Evolutionary conservation across 2,797 vertebrate species (phyloP).

Genomic region (Nannoperca australis): DNA sequence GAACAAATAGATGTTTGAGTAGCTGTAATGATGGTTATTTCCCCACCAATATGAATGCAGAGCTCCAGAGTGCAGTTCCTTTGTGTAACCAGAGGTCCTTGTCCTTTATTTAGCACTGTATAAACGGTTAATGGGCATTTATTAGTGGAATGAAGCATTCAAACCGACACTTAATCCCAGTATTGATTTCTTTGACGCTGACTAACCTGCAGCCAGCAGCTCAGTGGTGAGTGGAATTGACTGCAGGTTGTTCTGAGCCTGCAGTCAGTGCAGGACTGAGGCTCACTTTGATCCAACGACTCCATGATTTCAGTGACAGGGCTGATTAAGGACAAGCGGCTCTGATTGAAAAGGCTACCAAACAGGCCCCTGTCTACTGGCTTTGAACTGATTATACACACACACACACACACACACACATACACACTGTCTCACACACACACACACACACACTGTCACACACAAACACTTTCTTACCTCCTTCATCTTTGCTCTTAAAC

Average conservation of each 20-base stretch:
- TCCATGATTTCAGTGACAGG: constrained; percentile 38
- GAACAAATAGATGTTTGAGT: neutral
- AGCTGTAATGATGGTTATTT: neutral
- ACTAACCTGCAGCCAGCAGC: constrained; percentile 8
- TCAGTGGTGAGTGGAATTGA: constrained; percentile 36
- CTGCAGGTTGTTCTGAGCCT: constrained; percentile 25
- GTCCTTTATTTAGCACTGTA: neutral
- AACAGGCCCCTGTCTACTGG: neutral
- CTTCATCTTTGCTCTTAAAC: neutral
- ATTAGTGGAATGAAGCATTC: neutral
- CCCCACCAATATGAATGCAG: neutral
- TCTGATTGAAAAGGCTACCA: constrained; percentile 8
- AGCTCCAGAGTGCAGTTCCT: neutral
- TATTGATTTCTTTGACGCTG: neutral
- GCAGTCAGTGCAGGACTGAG: neutral
- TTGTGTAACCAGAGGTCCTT: neutral
- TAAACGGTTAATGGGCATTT: neutral
- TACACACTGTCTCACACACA: too few species aligned
- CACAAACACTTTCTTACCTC: neutral
- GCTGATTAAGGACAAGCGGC: constrained; percentile 31
- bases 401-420: neutral
- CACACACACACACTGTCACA: constrained; percentile 5
- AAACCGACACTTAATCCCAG: neutral
- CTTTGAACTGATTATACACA: neutral
- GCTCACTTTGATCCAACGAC: constrained; percentile 16